Evolutionary conservation across 2,888 invertebrate genomes (phyloP).

Genomic region (Tuta absoluta): DNA sequence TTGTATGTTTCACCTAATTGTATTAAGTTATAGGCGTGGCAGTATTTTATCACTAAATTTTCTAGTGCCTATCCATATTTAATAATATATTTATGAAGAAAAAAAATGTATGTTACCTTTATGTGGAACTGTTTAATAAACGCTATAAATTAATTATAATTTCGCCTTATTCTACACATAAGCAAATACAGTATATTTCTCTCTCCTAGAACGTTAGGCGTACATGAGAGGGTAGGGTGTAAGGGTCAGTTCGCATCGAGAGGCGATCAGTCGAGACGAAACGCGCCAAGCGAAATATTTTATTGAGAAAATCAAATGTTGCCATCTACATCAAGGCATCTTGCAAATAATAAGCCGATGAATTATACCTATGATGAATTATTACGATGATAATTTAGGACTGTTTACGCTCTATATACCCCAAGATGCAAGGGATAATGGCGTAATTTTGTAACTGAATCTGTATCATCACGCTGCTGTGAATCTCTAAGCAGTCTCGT

Average conservation of each 20-base stretch:
- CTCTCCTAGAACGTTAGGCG: slow-evolving; percentile 33
- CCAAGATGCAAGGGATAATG: no score
- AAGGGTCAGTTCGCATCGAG: background rate
- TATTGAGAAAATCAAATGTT: no score
- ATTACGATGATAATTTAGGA: no score
- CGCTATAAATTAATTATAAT: slow-evolving; percentile 73
- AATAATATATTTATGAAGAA: slow-evolving; percentile 71
- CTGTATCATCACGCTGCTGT: no score
- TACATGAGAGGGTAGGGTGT: slow-evolving; percentile 17
- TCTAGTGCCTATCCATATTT: slow-evolving; percentile 71
- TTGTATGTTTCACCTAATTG: slow-evolving; percentile 79
- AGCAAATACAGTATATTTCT: slow-evolving; percentile 26
- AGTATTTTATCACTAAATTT: slow-evolving; percentile 73
- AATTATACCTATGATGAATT: no score
- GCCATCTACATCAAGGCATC: no score
- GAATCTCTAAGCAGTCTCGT: no score
- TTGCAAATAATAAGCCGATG: no score
- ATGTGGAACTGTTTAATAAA: slow-evolving; percentile 79
- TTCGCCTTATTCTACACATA: slow-evolving; percentile 76
- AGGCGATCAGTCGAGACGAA: no score
- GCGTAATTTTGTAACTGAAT: no score
- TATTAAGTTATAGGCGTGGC: slow-evolving; percentile 77
- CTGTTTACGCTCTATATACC: no score
- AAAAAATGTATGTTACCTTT: slow-evolving; percentile 74
- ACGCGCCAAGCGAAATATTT: no score